A percentile compares a stretch with the other conserved stretches of the same genome.
Conservation (phyloP, 2,888 invertebrate species). For the Brachypalpus laphriformis region DNA sequence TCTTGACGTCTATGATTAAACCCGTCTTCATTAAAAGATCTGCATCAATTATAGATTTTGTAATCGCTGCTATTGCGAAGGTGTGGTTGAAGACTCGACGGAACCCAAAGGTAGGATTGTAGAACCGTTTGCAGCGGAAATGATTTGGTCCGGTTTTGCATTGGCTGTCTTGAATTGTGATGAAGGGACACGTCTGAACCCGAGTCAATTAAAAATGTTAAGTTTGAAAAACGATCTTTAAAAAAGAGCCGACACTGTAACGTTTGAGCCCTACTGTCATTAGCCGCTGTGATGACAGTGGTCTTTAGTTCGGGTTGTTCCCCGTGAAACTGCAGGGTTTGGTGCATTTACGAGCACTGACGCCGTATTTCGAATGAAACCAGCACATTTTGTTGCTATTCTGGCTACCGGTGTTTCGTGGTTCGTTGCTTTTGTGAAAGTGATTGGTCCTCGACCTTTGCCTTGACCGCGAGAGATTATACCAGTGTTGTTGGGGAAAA, state of each 20-base stretch:
- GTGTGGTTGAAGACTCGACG: not conserved
- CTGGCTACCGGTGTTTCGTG: too few relatives aligned
- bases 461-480: not conserved
- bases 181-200: not conserved
- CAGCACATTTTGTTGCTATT: not conserved
- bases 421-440: too few relatives aligned
- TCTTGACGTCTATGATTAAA: not conserved
- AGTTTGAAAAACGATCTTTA: not conserved
- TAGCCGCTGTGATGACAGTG: constrained; percentile 15
- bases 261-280: not conserved
- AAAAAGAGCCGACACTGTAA: constrained; percentile 8
- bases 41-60: not conserved
- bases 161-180: not conserved
- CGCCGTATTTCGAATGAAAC: not conserved
- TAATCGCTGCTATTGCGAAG: not conserved
- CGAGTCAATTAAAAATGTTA: not conserved
- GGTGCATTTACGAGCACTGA: not conserved
- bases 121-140: not conserved
- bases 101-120: not conserved
- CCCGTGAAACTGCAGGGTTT: constrained; percentile 9
- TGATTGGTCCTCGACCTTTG: too few relatives aligned
- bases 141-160: not conserved
- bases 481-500: not conserved
- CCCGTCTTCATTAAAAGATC: not conserved
- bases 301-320: too few relatives aligned